A percentile compares a stretch with the other conserved stretches of the same genome.
Conservation (phyloP, 2,797 vertebrate genomes). For the Calcarius lapponicus region DNA sequence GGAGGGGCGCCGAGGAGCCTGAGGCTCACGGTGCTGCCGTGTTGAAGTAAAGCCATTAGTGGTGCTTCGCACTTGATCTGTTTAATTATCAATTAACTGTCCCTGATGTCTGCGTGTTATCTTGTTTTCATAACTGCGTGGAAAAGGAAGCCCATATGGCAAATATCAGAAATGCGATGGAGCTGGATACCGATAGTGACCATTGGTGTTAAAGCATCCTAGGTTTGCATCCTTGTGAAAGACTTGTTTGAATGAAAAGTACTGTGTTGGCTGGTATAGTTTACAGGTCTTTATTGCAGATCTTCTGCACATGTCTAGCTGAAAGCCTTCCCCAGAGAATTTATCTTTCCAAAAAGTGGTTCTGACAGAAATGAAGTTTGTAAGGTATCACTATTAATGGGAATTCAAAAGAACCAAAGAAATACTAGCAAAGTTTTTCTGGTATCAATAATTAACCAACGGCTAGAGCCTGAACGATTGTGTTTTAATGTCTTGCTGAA, state of each 20-base stretch:
- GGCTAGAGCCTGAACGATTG: rapidly evolving
- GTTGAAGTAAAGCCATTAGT: background rate
- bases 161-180: background rate
- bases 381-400: background rate
- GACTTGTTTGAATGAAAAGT: background rate
- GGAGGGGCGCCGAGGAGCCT: background rate
- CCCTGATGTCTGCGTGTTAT: rapidly evolving
- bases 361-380: background rate
- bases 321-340: background rate
- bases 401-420: background rate
- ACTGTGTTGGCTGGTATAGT: rapidly evolving
- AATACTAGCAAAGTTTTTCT: background rate
- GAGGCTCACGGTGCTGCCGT: background rate
- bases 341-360: background rate
- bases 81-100: rapidly evolving
- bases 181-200: background rate
- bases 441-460: rapidly evolving
- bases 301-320: background rate
- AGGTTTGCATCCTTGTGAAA: rapidly evolving
- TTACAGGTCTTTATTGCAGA: background rate
- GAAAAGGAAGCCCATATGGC: background rate
- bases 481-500: rapidly evolving
- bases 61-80: background rate
- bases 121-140: rapidly evolving
- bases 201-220: background rate